Base-by-base conservation (phyloP, 2,888 invertebrate genomes). In the Melitaea athalia region DNA sequence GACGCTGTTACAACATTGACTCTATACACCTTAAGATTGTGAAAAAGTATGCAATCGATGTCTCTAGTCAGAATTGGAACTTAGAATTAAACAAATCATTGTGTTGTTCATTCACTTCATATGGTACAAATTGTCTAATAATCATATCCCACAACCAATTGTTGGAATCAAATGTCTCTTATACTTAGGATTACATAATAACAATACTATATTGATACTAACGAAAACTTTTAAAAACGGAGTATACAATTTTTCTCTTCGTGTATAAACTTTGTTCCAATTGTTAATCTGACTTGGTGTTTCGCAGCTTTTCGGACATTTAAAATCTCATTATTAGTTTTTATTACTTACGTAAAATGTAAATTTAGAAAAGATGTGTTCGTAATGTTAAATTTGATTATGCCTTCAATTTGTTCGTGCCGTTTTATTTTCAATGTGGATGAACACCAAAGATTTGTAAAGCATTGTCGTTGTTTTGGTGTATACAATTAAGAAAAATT, bases 371-470 rank as follows among this genome's bases (percentile, higher is more conserved):
- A 83, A 84, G 87, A 89, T 92, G 92, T 92, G 92, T 91, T 92
- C 91, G 91, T 90, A 84, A 86, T 85, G 79, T 85, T 84, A 82
- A 85, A 83, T 83, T 80, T 81, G 80, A 76, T 70, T 82, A 84
- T 81, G 81, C 83, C 83, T 85, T 87, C 83, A 84, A 84, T 84
- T 86, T 79, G 81, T 86, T 85, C 82, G 88, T 89, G 89, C 90
- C 85, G 89, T 88, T 71, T 74, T 81, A 85, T 85, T 84, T 87
- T 87, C 86, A 87, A 88, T 87, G 88, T 91, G 87, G 87, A 91
- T 88, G 85, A 87, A 89, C 92, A 91, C 92, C 92, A 92, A 92
- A 92, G 92, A 92, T 92, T 90, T 91, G 87, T 89, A 86, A 89
- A 87, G 83, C 85, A 83, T 87, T 85, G 80, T 86, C 79, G 81